Conservation (phyloP, 2,888 invertebrate genomes). For the Trichogramma evanescens region DNA sequence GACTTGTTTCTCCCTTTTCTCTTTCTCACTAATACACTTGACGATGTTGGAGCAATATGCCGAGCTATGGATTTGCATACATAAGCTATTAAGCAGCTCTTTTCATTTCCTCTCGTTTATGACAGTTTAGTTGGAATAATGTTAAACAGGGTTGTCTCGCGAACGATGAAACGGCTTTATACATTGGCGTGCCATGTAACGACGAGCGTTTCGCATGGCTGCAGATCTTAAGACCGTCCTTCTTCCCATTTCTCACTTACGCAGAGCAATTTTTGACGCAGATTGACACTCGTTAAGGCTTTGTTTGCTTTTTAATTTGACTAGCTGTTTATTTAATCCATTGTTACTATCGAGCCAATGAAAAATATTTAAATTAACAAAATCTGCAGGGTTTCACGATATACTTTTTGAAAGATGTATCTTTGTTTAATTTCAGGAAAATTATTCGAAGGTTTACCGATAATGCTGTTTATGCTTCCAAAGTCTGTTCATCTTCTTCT, state of each 20-base stretch:
- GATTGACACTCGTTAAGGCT: no score
- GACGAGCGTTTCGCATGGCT: neutral
- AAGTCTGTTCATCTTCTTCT: conserved; percentile 26
- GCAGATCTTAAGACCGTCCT: no score
- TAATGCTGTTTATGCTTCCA: no score
- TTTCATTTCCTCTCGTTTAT: conserved; percentile 49
- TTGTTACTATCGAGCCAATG: no score
- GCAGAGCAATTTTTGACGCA: neutral
- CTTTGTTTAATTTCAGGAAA: no score
- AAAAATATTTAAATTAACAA: no score
- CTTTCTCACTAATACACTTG: conserved; percentile 12
- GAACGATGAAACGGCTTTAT: conserved; percentile 32
- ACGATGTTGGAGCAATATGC: conserved; percentile 17
- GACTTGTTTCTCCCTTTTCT: conserved; percentile 3
- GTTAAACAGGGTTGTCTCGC: conserved; percentile 45
- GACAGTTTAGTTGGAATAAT: conserved; percentile 48
- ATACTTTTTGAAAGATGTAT: no score
- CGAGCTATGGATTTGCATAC: conserved; percentile 41
- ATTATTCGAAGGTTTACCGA: no score
- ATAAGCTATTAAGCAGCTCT: conserved; percentile 49
- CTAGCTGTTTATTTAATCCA: no score
- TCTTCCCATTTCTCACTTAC: no score
- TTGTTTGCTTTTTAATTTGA: no score
- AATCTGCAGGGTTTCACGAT: no score
- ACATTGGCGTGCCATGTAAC: conserved; percentile 23